Evolutionary conservation across 2,888 invertebrate species (phyloP), one percentile per base, ranked within the genome.

Genomic region (Thymelicus sylvestris): DNA sequence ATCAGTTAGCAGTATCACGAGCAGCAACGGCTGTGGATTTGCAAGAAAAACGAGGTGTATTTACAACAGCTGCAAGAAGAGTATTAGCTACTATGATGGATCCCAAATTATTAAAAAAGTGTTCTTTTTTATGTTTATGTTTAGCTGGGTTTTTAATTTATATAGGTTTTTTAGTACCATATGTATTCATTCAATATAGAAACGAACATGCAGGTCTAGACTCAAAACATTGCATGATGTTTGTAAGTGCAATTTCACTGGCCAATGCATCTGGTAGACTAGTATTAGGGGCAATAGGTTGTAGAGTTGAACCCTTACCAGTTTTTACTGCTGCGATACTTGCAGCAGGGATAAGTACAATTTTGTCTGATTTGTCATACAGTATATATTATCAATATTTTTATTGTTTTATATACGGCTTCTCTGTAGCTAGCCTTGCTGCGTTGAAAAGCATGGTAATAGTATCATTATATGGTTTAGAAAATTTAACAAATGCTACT

Each of bases 31-130:
- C 87, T 19, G 81, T 78, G 4, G 93, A 93, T 79, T 82, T 93
- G 73, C 75, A 77, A 57, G 93, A 93, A 78, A 81, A 74, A 52
- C 81, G 83, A 74, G 92, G 92, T 47, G 79, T 93, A 15, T 92
- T 86, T 72, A 91, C 92, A 10, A 90, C 87, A 59, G 90, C 93
- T 38, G 86, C 81, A 15, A 84, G 92, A 81, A 86, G 93, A 77
- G 85, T 92, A 73, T 79, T 93, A 48, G 92, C 89, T 24, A 92
- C 93, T 7, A 93, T 93, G 93, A 83, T 92, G 88, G 91, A 92
- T 74, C 88, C 89, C 2, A 85, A 76, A 65, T 77, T 93, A 68
- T 81, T 93, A 57, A 84, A 79, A 76, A 87, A 79, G 74, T 71
- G 61, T 65, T 91, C 93, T 13, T 93, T 91, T 78, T 67, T 86